Evolutionary conservation across 2,113 vertebrate species (phyloP).

Genomic region (Sinocyclocheilus anophthalmus): DNA sequence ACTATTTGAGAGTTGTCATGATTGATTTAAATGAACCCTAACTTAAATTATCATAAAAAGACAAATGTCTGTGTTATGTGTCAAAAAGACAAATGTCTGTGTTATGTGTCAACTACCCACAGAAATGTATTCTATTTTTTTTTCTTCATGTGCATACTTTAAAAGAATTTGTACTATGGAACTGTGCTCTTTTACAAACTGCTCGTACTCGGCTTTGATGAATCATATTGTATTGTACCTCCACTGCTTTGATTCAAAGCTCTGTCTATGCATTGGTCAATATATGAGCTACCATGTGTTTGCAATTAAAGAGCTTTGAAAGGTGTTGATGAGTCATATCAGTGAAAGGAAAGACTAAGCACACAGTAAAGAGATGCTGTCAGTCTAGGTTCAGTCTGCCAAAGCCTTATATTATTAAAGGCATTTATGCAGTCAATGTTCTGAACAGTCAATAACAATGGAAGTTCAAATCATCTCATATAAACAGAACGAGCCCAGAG

Average conservation of each 20-base stretch:
- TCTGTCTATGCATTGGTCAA: not conserved
- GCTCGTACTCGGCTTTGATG: too few relatives aligned
- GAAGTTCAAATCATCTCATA: not conserved
- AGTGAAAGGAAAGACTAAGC: constrained; percentile 5
- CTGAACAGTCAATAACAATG: constrained; percentile 17
- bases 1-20: too few relatives aligned
- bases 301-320: not conserved
- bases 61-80: too few relatives aligned
- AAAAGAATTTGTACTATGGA: too few relatives aligned
- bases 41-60: too few relatives aligned
- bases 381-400: not conserved
- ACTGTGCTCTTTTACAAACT: too few relatives aligned
- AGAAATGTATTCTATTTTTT: too few relatives aligned
- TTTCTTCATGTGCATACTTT: too few relatives aligned
- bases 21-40: too few relatives aligned
- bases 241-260: not conserved
- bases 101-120: too few relatives aligned
- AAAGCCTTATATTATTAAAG: not conserved
- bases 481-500: not conserved
- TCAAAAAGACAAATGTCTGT: too few relatives aligned
- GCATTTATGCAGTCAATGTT: not conserved
- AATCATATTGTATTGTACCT: not conserved
- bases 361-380: not conserved
- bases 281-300: not conserved
- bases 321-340: constrained; percentile 7